These are phyloP conservation scores for Polia nebulosa DNA, from an alignment of 2,888 invertebrate genomes.

Conservation along the genomic window DNA sequence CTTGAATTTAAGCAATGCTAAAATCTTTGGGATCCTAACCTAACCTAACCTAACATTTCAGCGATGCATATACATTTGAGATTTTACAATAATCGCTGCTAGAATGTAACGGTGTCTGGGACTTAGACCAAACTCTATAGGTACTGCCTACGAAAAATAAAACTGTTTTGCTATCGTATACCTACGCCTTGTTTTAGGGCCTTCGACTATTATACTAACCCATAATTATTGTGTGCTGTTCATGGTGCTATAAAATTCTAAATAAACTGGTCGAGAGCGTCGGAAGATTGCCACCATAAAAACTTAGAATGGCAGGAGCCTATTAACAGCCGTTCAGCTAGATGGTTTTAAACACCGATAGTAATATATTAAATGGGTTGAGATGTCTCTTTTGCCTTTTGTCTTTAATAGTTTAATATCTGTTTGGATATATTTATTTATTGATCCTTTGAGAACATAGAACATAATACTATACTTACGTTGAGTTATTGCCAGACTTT, in stretches of 20 bases:
- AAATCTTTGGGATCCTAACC: too few species aligned
- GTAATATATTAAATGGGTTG: conserved; percentile 1
- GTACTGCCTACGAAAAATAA: too few species aligned
- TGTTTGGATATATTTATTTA: not conserved
- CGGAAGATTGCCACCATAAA: conserved; percentile 39
- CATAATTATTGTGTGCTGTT: conserved; percentile 35
- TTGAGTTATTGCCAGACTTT: not conserved
- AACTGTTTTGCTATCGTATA: not conserved
- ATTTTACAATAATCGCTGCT: too few species aligned
- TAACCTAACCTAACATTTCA: too few species aligned
- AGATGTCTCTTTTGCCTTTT: not conserved
- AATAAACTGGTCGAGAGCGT: conserved; percentile 32
- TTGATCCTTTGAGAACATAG: not conserved
- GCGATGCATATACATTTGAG: too few species aligned
- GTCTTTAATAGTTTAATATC: not conserved
- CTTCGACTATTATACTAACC: not conserved
- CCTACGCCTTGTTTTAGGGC: not conserved
- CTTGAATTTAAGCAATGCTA: too few species aligned
- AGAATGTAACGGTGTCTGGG: too few species aligned
- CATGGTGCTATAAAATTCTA: conserved; percentile 37
- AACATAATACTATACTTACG: too few species aligned
- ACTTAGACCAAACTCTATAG: not conserved
- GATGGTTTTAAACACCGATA: conserved; percentile 12
- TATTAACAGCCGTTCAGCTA: conserved; percentile 17
- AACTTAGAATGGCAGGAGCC: not conserved